Evolutionary conservation across 2,797 vertebrate species (phyloP), one percentile per base, ranked within the genome.

Genomic region (Geotrypetes seraphini): DNA sequence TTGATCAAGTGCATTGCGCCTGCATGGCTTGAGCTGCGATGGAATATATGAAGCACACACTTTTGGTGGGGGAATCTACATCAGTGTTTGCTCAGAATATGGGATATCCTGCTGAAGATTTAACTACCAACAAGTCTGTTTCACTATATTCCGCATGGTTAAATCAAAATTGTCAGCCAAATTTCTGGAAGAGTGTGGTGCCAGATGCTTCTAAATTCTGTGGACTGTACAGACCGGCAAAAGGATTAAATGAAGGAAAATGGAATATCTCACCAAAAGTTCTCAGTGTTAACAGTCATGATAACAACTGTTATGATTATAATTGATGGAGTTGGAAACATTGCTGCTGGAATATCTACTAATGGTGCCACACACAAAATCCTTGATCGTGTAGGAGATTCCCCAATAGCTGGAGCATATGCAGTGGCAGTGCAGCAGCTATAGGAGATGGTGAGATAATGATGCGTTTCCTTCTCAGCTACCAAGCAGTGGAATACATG

Each of bases 391-490:
- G 83, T 99, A 1, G 93, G 95, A 17, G 96, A 99, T 47, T 96
- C 96, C 10, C 94, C 96, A 0, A 63, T 99, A 1, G 74, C 77
- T 3, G 96, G 95, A 50, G 86, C 96, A 0, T 96, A 95, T 12
- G 86, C 89, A 90, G 57, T 0, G 94, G 95, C 20, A 92, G 67
- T 5, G 94, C 96, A 1, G 79, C 91, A 1, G 92, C 94, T 8
- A 99, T 96, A 1, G 94, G 96, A 11, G 79, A 96, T 4, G 96
- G 95, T 13, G 95, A 99, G 35, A 6, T 88, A 28, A 84, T 98
- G 87, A 91, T 98, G 88, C 88, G 94, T 31, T 97, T 99, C 39
- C 80, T 97, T 12, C 94, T 96, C 13, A 99, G 96, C 96, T 99
- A 45, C n/a, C n/a, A n/a, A n/a, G n/a, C n/a, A n/a, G n/a, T n/a